These are phyloP conservation scores for Myocastor coypus DNA, from an alignment of 2,113 vertebrate genomes.

Conservation along the genomic window DNA sequence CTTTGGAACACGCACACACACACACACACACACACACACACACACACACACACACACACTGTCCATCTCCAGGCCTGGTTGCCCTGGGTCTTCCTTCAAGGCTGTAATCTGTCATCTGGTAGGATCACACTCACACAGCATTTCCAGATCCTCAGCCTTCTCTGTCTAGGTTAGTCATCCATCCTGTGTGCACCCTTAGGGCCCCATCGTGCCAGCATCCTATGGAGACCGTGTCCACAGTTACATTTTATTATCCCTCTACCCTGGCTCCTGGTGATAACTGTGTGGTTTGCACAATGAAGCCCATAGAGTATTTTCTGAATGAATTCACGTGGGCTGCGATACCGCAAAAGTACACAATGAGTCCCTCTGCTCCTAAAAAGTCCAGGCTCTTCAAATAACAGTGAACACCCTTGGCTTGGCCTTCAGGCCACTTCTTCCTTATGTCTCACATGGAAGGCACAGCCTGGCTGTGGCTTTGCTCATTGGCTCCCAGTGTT, in stretches of 20 bases:
- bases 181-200: background rate
- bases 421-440: background rate
- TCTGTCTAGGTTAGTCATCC: background rate
- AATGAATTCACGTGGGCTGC: background rate
- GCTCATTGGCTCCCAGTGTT: background rate
- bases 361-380: background rate
- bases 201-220: too few species aligned
- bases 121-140: background rate
- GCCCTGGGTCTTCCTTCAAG: background rate
- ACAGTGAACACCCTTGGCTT: background rate
- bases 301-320: background rate
- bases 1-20: background rate
- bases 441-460: fast-evolving
- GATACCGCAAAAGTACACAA: background rate
- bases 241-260: background rate
- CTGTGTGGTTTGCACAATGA: background rate
- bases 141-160: background rate
- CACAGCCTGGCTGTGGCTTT: background rate
- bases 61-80: background rate
- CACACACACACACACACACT: background rate
- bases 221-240: background rate
- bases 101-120: background rate
- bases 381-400: background rate
- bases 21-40: too few species aligned
- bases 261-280: background rate